Percentiles rank a stretch among this genome's conserved stretches.
These are phyloP conservation scores for Tupiocoris notatus DNA, from an alignment of 2,888 invertebrate genomes.

Conservation along the genomic window DNA sequence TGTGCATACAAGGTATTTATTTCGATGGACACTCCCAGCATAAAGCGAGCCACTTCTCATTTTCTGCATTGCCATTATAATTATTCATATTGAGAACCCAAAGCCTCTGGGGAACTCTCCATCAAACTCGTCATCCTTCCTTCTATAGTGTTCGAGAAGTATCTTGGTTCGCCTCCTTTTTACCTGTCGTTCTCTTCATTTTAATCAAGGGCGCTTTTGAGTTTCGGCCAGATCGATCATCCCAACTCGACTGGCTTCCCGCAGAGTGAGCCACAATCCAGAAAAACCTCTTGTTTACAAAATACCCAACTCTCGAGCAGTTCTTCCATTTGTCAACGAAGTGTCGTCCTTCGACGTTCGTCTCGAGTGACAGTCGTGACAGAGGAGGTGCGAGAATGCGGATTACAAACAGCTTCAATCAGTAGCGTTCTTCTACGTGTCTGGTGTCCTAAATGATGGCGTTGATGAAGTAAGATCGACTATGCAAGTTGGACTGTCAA, in stretches of 20 bases:
- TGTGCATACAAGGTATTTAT: background rate
- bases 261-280: conserved; percentile 21
- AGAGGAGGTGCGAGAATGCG: background rate
- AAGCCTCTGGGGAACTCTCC: conserved; percentile 14
- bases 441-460: background rate
- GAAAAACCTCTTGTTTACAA: conserved; percentile 28
- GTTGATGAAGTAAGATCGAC: conserved; percentile 28
- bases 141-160: background rate
- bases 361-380: background rate
- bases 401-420: conserved; percentile 1
- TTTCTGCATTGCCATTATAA: background rate
- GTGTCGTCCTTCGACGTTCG: conserved; percentile 5
- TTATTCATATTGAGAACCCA: conserved; percentile 20
- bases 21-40: background rate
- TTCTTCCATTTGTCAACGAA: conserved; percentile 23
- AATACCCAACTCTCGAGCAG: conserved; percentile 18
- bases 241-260: background rate
- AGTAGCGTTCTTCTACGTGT: conserved; percentile 2
- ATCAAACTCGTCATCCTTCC: conserved; percentile 14
- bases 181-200: background rate
- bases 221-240: conserved; percentile 20
- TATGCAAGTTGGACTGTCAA: background rate
- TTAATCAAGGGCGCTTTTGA: conserved; percentile 25
- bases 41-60: background rate
- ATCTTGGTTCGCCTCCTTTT: background rate